phyloP scores from a whole-genome alignment of 2,113 vertebrate genomes.

The Microtus montanus region DNA sequence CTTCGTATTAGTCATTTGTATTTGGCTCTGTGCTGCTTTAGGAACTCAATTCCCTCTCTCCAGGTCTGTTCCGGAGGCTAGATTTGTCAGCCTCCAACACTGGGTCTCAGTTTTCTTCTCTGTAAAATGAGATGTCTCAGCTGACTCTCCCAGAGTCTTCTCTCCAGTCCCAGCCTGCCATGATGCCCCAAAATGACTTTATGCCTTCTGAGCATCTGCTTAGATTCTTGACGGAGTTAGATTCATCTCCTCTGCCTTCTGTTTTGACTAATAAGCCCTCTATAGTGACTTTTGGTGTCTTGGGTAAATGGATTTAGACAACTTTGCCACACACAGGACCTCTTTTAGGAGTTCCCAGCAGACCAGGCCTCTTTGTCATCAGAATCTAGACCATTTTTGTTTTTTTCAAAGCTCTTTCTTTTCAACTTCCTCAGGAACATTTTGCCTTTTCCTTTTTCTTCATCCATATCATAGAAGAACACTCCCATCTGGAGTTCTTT shows the following conservation, averaged over 20 bases:
- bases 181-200: not conserved
- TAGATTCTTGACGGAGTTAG: not conserved
- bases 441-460: not conserved
- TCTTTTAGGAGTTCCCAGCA: not conserved
- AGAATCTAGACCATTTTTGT: not conserved
- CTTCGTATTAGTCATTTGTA: not conserved
- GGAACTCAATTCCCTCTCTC: not conserved
- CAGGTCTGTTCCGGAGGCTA: not conserved
- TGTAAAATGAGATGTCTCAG: not conserved
- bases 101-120: slow-evolving; percentile 41
- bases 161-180: not conserved
- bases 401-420: not conserved
- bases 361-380: not conserved
- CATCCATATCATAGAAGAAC: not conserved
- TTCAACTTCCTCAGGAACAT: not conserved
- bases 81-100: not conserved
- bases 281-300: not conserved
- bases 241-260: not conserved
- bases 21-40: not conserved
- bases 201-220: not conserved
- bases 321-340: not conserved
- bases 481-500: slow-evolving; percentile 15
- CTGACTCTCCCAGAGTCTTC: not conserved
- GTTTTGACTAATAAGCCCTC: not conserved
- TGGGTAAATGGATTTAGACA: not conserved